These are phyloP conservation scores for Drosophila bipectinata DNA, from an alignment of 1,140 invertebrate genomes.

Conservation along the genomic window DNA sequence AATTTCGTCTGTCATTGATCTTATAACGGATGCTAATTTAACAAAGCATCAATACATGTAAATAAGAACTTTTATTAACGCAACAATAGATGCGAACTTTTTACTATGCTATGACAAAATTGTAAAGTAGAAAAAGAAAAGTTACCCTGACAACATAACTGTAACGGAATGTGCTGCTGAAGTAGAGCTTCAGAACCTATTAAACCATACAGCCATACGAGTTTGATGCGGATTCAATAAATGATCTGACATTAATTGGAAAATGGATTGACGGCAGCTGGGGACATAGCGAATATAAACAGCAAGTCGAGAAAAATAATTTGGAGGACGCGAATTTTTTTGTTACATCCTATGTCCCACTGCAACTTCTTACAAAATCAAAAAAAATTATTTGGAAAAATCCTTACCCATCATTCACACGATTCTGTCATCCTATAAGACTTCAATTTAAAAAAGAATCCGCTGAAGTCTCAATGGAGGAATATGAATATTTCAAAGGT, in stretches of 20 bases:
- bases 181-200: too few species aligned
- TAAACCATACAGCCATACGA: background rate
- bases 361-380: slow-evolving; percentile 6
- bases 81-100: slow-evolving; percentile 9
- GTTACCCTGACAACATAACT: slow-evolving; percentile 24
- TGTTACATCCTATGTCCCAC: slow-evolving; percentile 8
- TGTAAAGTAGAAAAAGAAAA: slow-evolving; percentile 18
- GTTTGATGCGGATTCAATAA: slow-evolving; percentile 11
- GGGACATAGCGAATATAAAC: slow-evolving; percentile 16
- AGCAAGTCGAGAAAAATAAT: slow-evolving; percentile 12
- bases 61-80: slow-evolving; percentile 12
- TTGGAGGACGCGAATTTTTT: slow-evolving; percentile 6
- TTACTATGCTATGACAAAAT: slow-evolving; percentile 19
- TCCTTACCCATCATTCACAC: background rate
- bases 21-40: slow-evolving; percentile 23
- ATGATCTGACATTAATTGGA: slow-evolving; percentile 15
- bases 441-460: slow-evolving; percentile 11
- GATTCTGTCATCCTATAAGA: slow-evolving; percentile 3
- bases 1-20: slow-evolving; percentile 7
- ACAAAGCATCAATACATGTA: slow-evolving; percentile 15
- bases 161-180: slow-evolving; percentile 6
- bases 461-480: slow-evolving; percentile 4
- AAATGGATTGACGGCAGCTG: slow-evolving; percentile 18
- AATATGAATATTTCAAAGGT: slow-evolving; percentile 11
- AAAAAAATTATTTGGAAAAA: slow-evolving; percentile 14